Base-by-base conservation (phyloP, 2,113 vertebrate genomes). In the Stercorarius parasiticus region DNA sequence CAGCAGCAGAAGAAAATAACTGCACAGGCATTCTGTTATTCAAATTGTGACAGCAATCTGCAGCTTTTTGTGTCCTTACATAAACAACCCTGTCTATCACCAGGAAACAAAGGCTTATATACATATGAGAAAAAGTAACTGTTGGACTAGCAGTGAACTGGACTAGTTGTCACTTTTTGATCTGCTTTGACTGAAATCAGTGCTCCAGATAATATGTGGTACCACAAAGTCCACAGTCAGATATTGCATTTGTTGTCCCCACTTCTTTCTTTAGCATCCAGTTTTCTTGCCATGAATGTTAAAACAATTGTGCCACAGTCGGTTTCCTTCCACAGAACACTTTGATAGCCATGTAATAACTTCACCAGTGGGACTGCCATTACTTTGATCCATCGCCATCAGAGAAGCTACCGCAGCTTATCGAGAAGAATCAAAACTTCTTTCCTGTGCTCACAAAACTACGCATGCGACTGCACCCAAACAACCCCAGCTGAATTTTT, bases 161-260 rank as follows among this genome's bases (percentile, higher is more conserved):
- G n/a, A 67, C 30, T 9, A 42, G 10, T 14, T 76, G 36, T 17
- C 50, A 36, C 38, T 69, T 92, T 90, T 71, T 67, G 5, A 61
- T 74, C 65, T 45, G 34, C 50, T 78, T 59, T 11, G 5, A 4
- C 26, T 40, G 69, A 69, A 85, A 69, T 69, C 38, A 67, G 72
- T 0, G 0, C 32, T 79, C 30, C 52, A 78, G 72, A 56, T 36
- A 53, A 45, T 32, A 73, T 0, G 2, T 8, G 43, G 36, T 38
- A 36, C 29, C 45, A 71, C 30, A 62, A 23, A 52, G 19, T 21
- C 56, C 65, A 21, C 47, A 27, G 59, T 23, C 47, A 82, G 69
- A n/a, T 36, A 13, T 16, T 16, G 11, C 40, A 23, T 40, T 86
- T 74, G 38, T 23, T 86, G 42, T 45, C 38, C 34, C n/a, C 32